Base-by-base conservation (phyloP, 2,797 vertebrate species). In the Limosa lapponica region DNA sequence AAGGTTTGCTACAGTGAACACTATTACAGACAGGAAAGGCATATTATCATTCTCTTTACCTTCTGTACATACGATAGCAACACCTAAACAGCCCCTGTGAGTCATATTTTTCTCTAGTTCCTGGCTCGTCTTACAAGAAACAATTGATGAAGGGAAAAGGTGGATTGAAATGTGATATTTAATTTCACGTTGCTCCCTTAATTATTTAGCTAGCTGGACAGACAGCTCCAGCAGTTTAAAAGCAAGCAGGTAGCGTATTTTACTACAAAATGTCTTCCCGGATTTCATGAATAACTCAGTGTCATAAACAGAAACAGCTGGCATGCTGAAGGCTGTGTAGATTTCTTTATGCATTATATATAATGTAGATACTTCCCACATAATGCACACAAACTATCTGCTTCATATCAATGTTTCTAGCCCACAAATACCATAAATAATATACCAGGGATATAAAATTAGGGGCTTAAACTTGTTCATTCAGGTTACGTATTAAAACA, bases 281-380 rank as follows among this genome's bases (percentile, higher is more conserved):
- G 78, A 78, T 96, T 97, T 96, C 93, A 88, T 74, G 72, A 97
- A 95, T 96, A 98, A 95, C 91, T 96, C 95, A 93, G 94, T 79
- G 94, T 95, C 94, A 86, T 90, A 96, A 98, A 95, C 95, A 96
- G 97, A 97, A 97, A 96, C 97, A 98, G 97, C 98, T 97, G 97
- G 95, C 72, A 43, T 57, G 96, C 95, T 97, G 81, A 96, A 75
- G 95, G 95, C 97, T 95, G 73, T 70, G 87, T 91, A 61, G 94
- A 87, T 96, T 96, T 96, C 96, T 96, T 96, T 95, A 95, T 86
- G 81, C 96, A 71, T 96, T 97, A 86, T 96, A 90, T 92, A 95
- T 85, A 96, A 93, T 34, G 72, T 79, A 82, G 89, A 91, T 92
- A 85, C 83, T 94, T 95, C 89, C 77, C 48, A 94, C 79, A 67